Evolutionary conservation across 1,140 invertebrate species (phyloP).

Genomic region (Eubasilissa regina): DNA sequence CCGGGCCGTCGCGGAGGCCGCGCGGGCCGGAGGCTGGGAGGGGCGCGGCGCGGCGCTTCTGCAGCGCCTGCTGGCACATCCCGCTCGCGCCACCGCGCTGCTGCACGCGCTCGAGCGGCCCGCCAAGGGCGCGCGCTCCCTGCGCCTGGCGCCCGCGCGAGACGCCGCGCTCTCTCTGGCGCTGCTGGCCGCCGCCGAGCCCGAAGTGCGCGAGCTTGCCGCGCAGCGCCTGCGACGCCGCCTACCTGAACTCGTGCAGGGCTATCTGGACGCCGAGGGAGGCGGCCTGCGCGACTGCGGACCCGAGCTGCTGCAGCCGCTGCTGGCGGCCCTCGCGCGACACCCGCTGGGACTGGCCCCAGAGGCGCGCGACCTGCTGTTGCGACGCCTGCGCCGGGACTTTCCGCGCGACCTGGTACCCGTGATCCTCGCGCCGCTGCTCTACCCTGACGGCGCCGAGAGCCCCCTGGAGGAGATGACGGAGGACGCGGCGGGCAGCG

Average conservation of each 20-base stretch:
- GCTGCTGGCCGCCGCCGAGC: slow-evolving; percentile 83
- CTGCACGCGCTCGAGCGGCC: slow-evolving; percentile 67
- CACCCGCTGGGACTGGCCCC: slow-evolving; percentile 75
- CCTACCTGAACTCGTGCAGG: slow-evolving; percentile 87
- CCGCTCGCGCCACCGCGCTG: slow-evolving; percentile 68
- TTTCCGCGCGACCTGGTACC: slow-evolving; percentile 91
- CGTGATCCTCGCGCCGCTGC: slow-evolving; percentile 87
- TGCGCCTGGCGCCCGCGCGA: slow-evolving; percentile 88
- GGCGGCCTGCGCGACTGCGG: slow-evolving; percentile 90
- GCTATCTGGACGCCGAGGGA: slow-evolving; percentile 85
- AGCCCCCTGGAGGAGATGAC: slow-evolving; percentile 76
- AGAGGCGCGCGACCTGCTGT: slow-evolving; percentile 85
- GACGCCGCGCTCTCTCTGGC: slow-evolving; percentile 92
- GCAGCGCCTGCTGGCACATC: slow-evolving; percentile 64
- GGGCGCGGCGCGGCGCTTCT: slow-evolving; percentile 64
- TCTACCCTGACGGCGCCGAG: slow-evolving; percentile 87
- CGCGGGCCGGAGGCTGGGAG: slow-evolving; percentile 53
- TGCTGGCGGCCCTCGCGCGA: slow-evolving; percentile 75
- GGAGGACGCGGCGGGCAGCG: slow-evolving; percentile 72
- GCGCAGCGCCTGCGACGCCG: slow-evolving; percentile 85
- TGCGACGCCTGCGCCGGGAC: slow-evolving; percentile 86
- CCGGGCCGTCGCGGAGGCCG: slow-evolving; percentile 66
- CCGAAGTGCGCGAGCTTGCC: slow-evolving; percentile 82
- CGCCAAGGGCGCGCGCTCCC: slow-evolving; percentile 84
- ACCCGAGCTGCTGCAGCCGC: slow-evolving; percentile 89